A percentile compares a stretch with the other conserved stretches of the same genome.
Evolutionary conservation across 2,797 vertebrate species (phyloP).

Genomic region (Acipenser ruthenus): DNA sequence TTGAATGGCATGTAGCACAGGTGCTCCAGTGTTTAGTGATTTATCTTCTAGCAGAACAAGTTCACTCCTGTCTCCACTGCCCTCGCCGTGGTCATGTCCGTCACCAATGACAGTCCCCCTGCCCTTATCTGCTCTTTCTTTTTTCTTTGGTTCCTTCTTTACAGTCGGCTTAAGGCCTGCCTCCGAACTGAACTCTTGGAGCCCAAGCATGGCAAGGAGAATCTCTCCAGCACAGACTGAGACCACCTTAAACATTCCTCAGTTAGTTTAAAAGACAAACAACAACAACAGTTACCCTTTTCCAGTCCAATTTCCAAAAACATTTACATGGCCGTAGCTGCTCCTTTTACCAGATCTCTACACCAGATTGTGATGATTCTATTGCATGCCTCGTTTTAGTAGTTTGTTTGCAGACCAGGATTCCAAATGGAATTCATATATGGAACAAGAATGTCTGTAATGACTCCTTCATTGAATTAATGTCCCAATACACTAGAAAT

Average conservation of each 20-base stretch:
- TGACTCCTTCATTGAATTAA: no score
- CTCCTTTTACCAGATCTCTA: no score
- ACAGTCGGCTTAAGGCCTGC: constrained; percentile 87
- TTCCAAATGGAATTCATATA: neutral
- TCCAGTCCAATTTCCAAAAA: no score
- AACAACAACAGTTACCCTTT: no score
- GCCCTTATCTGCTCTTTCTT: constrained; percentile 42
- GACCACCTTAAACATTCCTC: constrained; percentile 70
- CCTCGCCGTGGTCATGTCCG: constrained; percentile 50
- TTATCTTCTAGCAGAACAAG: no score
- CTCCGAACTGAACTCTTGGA: constrained; percentile 83
- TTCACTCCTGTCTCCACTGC: no score
- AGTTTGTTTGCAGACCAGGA: neutral
- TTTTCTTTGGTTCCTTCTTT: constrained; percentile 73
- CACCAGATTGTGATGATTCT: neutral
- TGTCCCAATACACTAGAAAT: no score
- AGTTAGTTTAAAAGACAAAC: constrained; percentile 24
- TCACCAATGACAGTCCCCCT: constrained; percentile 25
- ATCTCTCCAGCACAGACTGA: constrained; percentile 79
- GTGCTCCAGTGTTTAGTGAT: no score
- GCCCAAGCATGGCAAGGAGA: constrained; percentile 68
- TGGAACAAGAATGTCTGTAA: neutral
- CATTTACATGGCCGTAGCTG: no score
- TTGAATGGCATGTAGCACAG: no score
- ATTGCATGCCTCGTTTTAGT: constrained; percentile 36